Base-by-base conservation (phyloP, 1,140 invertebrate genomes). In the Sogatella furcifera region DNA sequence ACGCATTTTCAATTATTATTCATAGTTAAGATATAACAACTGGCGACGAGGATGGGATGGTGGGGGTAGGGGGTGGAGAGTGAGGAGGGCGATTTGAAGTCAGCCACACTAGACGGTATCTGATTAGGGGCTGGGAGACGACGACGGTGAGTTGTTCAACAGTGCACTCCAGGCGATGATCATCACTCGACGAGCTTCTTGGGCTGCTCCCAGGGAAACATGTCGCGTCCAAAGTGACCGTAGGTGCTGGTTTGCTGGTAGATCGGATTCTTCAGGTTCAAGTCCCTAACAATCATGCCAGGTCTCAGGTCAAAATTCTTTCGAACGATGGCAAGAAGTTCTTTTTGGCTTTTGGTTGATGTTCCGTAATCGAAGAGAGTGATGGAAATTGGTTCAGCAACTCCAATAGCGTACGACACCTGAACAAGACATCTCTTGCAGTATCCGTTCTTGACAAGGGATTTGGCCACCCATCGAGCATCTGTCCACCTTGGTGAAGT, bases 241-340 rank as follows among this genome's bases (percentile, higher is more conserved):
- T 99, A 99, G 38, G 89, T 89, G 70, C 94, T 95, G 49, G 97
- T 99, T 69, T 88, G 88, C 76, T 97, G 92, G 77, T 98, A 99
- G 67, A 99, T 98, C 31, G 97, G 96, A 67, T 88, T 85, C 69
- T 91, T 83, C 59, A 99, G 81, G 71, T 97, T 90, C 65, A 99
- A 77, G 67, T 98, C 95, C 74, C 93, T 97, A 46, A 99, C 96
- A 73, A 99, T 98, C 75, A 86, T 92, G 62, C 97, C 97, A 13
- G 97, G 97, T 72, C 96, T 80, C 15, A 99, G 78, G 73, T 99
- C 97, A 75, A 99, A 99, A 77, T 99, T 99, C 69, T 89, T 89
- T 63, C 92, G 89, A 14, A 99, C 89, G 73, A 99, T 92, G 14
- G 84, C 77, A 46, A 98, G 76, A 13, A 99, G 79, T 76, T 99